Evolutionary conservation across 2,888 invertebrate genomes (phyloP).

Genomic region (Pegoplata infirma): DNA sequence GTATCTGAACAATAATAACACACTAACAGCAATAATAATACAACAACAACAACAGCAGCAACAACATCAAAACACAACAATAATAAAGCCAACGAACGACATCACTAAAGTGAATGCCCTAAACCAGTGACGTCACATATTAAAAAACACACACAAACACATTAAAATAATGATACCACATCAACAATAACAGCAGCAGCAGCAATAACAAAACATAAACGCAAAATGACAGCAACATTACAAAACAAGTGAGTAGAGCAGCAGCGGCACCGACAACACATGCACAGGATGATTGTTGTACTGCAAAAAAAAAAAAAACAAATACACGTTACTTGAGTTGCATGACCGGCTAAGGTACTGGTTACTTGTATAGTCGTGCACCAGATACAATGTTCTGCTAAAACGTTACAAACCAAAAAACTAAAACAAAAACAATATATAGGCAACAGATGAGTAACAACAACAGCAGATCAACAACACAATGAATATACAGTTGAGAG

Average conservation of each 20-base stretch:
- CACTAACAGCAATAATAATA: constrained; percentile 50
- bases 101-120: constrained; percentile 72
- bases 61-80: constrained; percentile 56
- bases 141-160: constrained; percentile 10
- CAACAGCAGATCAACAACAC: constrained; percentile 2
- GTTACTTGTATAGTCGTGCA: constrained; percentile 51
- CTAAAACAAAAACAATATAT: constrained; percentile 15
- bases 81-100: constrained; percentile 62
- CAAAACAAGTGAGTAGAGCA: constrained; percentile 46
- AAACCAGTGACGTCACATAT: constrained; percentile 65
- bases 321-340: constrained; percentile 39
- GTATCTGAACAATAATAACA: constrained; percentile 29
- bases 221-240: background rate
- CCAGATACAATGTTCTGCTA: constrained; percentile 51
- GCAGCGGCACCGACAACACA: constrained; percentile 14
- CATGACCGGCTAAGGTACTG: constrained; percentile 55
- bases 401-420: constrained; percentile 20
- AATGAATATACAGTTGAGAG: too few relatives aligned
- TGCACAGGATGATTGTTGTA: constrained; percentile 25
- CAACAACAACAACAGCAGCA: constrained; percentile 50
- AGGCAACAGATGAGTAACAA: constrained; percentile 59
- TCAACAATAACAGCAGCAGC: constrained; percentile 22
- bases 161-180: constrained; percentile 43
- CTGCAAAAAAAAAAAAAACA: constrained; percentile 1
- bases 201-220: constrained; percentile 2